Conservation (phyloP, 2,797 vertebrate genomes). For the Potorous gilbertii region DNA sequence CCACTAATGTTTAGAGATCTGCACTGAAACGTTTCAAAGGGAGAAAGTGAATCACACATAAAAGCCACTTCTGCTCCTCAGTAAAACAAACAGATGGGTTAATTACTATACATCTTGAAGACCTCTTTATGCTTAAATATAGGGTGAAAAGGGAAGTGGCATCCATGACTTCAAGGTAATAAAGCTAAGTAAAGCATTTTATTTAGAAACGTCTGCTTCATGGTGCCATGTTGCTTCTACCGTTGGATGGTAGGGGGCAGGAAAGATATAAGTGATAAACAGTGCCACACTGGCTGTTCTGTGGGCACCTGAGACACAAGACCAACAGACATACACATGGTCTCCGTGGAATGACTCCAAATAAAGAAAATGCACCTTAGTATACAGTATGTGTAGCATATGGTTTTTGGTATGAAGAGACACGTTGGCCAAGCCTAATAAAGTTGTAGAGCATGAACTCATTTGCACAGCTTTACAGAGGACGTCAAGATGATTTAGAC, state of each 20-base stretch:
- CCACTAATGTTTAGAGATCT: neutral
- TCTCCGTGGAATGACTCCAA: neutral
- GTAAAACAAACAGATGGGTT: neutral
- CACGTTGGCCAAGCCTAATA: neutral
- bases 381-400: neutral
- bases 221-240: neutral
- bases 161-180: neutral
- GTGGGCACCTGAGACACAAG: neutral
- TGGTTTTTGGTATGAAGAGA: neutral
- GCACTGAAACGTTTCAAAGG: neutral
- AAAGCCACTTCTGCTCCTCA: neutral
- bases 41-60: conserved; percentile 1
- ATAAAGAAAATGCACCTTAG: neutral
- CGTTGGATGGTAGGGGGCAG: neutral
- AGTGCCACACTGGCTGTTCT: neutral
- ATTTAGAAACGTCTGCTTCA: neutral
- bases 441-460: neutral
- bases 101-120: neutral
- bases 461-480: neutral
- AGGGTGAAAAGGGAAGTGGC: neutral
- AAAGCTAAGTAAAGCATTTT: neutral
- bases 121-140: neutral
- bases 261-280: neutral
- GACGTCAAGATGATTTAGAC: neutral
- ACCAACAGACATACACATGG: neutral